Base-by-base conservation (phyloP, 2,113 vertebrate genomes). In the Bolborhynchus lineola region DNA sequence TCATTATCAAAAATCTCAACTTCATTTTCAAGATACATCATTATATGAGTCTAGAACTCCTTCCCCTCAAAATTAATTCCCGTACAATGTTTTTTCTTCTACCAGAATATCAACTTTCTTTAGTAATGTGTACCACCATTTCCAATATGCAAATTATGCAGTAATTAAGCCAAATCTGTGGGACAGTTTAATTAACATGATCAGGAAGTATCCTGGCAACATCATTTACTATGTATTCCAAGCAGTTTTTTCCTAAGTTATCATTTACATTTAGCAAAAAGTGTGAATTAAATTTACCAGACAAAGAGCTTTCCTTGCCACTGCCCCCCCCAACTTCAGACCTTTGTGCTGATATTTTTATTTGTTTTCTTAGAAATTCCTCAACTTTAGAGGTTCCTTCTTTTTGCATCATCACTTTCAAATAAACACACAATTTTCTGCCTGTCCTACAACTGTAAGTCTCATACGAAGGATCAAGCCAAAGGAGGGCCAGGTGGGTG, bases 181-280 rank as follows among this genome's bases (percentile, higher is more conserved):
- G 97, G 98, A 97, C 97, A 97, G 95, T 97, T 97, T 98, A 98
- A 98, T 98, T 97, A 97, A 96, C 97, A 94, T 72, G 95, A 96
- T 96, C 96, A 93, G 88, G 91, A 97, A 84, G 97, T 98, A 98
- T 98, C 97, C 97, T 97, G 98, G 98, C 98, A 98, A 96, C 98
- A 88, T 96, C 90, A 97, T 91, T 94, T 93, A 92, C 91, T 92
- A 53, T 76, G 64, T 85, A 90, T 95, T 96, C 84, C 71, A 93
- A 95, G 96, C 59, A 86, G 67, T 88, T 94, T 96, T 78, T 35
- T 67, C 81, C 29, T 64, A 95, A 96, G 90, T 92, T 94, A 95
- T 96, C 97, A 96, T 94, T 97, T 97, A 95, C 92, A 94, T 64
- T 71, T 92, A 95, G 84, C 60, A 85, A 92, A 79, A 96, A 87